A percentile compares a stretch with the other conserved stretches of the same genome.
phyloP scores from a whole-genome alignment of 1,140 invertebrate genomes.

The Phthorimaea operculella region DNA sequence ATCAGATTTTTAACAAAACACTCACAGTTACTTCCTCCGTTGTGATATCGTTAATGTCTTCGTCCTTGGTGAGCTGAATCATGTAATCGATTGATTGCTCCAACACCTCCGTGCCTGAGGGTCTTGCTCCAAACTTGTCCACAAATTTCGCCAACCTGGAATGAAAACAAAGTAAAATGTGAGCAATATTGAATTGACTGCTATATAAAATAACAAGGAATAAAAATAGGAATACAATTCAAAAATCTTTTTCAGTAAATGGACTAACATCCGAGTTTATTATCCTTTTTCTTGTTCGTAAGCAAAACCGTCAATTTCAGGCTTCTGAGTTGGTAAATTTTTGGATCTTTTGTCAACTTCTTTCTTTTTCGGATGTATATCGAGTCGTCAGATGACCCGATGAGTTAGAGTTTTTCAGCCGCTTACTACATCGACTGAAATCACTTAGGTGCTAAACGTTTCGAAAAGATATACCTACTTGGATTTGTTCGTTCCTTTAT shows the following conservation, averaged over 20 bases:
- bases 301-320: neutral
- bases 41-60: slow-evolving; percentile 38
- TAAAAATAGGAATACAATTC: neutral
- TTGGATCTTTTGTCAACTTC: too few relatives aligned
- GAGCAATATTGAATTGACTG: slow-evolving; percentile 8
- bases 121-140: slow-evolving; percentile 78
- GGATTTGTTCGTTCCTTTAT: too few relatives aligned
- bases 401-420: too few relatives aligned
- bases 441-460: too few relatives aligned
- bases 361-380: too few relatives aligned
- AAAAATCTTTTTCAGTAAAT: neutral
- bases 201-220: neutral
- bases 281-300: neutral
- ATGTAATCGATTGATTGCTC: slow-evolving; percentile 81
- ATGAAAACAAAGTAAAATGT: slow-evolving; percentile 7
- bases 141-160: slow-evolving; percentile 74
- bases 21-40: slow-evolving; percentile 39
- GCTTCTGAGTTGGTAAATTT: too few relatives aligned
- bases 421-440: too few relatives aligned
- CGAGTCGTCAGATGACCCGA: too few relatives aligned
- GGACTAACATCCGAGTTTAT: neutral
- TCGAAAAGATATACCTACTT: too few relatives aligned
- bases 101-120: slow-evolving; percentile 73
- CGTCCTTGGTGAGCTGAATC: slow-evolving; percentile 65
- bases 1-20: too few relatives aligned